Evolutionary conservation across 2,888 invertebrate species (phyloP).

Genomic region (Drosophila formosana): DNA sequence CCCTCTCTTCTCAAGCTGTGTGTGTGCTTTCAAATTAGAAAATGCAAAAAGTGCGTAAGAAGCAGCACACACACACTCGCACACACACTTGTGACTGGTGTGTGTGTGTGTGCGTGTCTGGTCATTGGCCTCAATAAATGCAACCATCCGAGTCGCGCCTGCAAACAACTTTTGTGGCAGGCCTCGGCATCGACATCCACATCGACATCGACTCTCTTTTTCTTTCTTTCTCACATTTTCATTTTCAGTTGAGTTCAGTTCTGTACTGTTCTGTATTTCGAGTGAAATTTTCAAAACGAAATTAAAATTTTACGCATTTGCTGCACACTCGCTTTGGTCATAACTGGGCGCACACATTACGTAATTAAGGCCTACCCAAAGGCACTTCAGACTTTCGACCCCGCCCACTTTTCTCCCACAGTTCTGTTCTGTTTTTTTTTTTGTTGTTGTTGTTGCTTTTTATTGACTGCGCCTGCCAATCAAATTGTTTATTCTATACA

Average conservation of each 20-base stretch:
- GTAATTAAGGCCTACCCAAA: slow-evolving; percentile 81
- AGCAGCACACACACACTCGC: slow-evolving; percentile 51
- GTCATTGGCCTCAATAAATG: slow-evolving; percentile 77
- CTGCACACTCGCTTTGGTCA: slow-evolving; percentile 72
- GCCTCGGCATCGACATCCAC: slow-evolving; percentile 20
- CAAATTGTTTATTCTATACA: slow-evolving; percentile 70
- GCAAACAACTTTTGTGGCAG: slow-evolving; percentile 70
- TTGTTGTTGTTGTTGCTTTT: slow-evolving; percentile 50
- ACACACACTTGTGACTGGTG: slow-evolving; percentile 1
- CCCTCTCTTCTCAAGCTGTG: background rate
- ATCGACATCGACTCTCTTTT: slow-evolving; percentile 3
- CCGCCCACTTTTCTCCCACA: slow-evolving; percentile 12
- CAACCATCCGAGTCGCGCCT: slow-evolving; percentile 72
- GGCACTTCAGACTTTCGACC: slow-evolving; percentile 73
- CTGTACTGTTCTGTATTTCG: slow-evolving; percentile 51
- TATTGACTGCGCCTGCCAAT: slow-evolving; percentile 76
- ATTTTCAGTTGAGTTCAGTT: background rate
- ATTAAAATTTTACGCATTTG: slow-evolving; percentile 81
- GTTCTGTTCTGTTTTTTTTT: background rate
- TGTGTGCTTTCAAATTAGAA: slow-evolving; percentile 72
- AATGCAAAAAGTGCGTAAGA: slow-evolving; percentile 79
- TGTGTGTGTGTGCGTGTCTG: slow-evolving; percentile 50
- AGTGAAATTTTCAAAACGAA: slow-evolving; percentile 78
- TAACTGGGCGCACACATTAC: slow-evolving; percentile 79
- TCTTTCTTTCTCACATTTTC: background rate